Base-by-base conservation (phyloP, 2,797 vertebrate species). In the Gallirallus australis region DNA sequence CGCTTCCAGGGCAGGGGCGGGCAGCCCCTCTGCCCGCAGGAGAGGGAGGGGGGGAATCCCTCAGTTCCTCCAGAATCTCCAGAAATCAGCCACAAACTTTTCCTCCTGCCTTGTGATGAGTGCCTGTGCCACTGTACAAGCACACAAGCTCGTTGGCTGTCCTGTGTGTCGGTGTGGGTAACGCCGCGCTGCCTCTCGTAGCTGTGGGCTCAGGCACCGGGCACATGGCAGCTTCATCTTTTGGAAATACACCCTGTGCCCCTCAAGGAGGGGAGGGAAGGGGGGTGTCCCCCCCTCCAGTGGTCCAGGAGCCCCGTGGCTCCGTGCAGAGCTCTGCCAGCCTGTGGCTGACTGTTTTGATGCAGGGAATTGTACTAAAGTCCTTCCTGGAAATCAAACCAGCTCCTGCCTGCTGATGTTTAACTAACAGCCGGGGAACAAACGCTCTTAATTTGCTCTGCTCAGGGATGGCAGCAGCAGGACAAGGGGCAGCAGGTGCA, bases 101-200 rank as follows among this genome's bases (percentile, higher is more conserved):
- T 45, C 42, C 42, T 45, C 42, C 65, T 12, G 37, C 66, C 57
- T 12, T 13, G 7, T 1, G 6, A 3, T 4, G 17, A 3, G 53
- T 7, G 0, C 9, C 12, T 4, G 20, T 12, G 37, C 27, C 31
- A 1, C 35, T 6, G 1, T 0, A 3, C 31, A 1, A 7, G 47
- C 63, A 12, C 72, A 5, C 4, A 3, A 12, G 28, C 68, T 54
- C 21, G 17, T 37, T 47, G 25, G 37, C 40, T 57, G 53, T 8
- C n/a, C 47, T 4, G 20, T 3, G 19, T 6, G 31, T 16, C 17
- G 42, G 42, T 42, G 42, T 45, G 42, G 42, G 42, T 45, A 45
- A 18, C 42, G 18, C 42, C 18, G 42, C 16, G 18, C 42, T 45
- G 42, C 42, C 42, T 42, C 42, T 42, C 17, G 7, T 5, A 13